These are phyloP conservation scores for Etheostoma nigrum DNA, from an alignment of 2,797 vertebrate genomes.

Conservation along the genomic window DNA sequence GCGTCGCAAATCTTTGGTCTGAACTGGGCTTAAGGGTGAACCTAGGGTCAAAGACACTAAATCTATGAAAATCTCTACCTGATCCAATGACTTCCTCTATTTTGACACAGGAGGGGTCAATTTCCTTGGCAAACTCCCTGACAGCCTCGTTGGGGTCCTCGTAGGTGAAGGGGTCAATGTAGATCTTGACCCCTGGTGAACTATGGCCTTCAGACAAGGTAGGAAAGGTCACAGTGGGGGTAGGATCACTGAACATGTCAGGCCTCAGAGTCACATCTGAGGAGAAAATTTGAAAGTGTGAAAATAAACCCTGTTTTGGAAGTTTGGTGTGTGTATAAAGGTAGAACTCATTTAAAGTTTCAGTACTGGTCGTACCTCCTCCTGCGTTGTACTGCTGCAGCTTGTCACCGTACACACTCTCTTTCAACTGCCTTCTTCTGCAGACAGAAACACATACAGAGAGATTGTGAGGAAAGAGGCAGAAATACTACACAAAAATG, in stretches of 20 bases:
- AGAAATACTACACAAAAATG: slow-evolving; percentile 33
- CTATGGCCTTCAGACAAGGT: slow-evolving; percentile 83
- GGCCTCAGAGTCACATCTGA: slow-evolving; percentile 79
- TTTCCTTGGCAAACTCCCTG: slow-evolving; percentile 96
- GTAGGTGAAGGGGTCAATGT: slow-evolving; percentile 97
- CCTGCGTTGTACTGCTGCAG: slow-evolving; percentile 95
- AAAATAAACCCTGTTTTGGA: neutral
- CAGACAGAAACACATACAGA: slow-evolving; percentile 15
- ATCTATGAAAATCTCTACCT: slow-evolving; percentile 79
- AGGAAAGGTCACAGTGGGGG: slow-evolving; percentile 82
- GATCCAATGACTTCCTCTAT: slow-evolving; percentile 97
- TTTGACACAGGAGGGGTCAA: slow-evolving; percentile 96
- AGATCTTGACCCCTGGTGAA: slow-evolving; percentile 97
- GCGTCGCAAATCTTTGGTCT: no score
- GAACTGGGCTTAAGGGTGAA: neutral
- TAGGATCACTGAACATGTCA: slow-evolving; percentile 79
- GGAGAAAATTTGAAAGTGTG: slow-evolving; percentile 19
- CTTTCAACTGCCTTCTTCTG: slow-evolving; percentile 92
- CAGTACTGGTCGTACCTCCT: slow-evolving; percentile 81
- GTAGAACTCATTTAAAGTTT: neutral
- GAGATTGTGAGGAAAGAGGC: neutral
- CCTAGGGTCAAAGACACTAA: neutral
- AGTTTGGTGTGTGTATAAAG: neutral
- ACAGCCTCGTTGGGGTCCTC: slow-evolving; percentile 97
- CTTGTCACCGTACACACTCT: slow-evolving; percentile 94